Base-by-base conservation (phyloP, 2,888 invertebrate genomes). In the Leptopilina myrica region DNA sequence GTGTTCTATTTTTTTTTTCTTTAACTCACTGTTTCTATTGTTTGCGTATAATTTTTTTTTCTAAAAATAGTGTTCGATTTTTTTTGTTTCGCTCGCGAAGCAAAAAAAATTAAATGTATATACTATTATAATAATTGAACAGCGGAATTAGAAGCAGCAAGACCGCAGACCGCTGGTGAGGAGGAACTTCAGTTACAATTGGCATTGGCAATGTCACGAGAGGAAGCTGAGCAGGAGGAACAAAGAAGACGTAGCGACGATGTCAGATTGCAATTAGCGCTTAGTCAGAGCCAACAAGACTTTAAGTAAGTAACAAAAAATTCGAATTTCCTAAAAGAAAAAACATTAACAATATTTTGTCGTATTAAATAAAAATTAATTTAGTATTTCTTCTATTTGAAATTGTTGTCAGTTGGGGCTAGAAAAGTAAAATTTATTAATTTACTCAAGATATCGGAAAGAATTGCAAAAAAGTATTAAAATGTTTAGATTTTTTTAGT, bases 121-220 rank as follows among this genome's bases (percentile, higher is more conserved):
- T 20, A 20, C 20, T 20, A 20, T 20, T 20, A 20, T 20, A 20
- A 20, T 75, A 75, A 64, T 40, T 76, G 49, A 73, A 65, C 80
- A 90, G 93, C 94, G 78, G 98, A 98, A 87, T 93, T 98, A 86
- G 99, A 99, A 93, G 95, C 96, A 91, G 98, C 98, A 75, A 95
- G 99, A 79, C 99, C 99, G 5, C 96, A 98, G 87, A 99, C 99
- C 0, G 97, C 97, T 0, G 99, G 99, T 5, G 99, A 99, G 92
- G 99, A 99, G 92, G 99, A 99, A 92, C 93, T 99, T 84, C 99
- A 99, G 92, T 93, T 99, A 85, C 99, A 99, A 93, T 94, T 99
- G 89, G 99, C 99, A 73, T 94, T 99, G 90, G 99, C 99, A 78
- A 98, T 99, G 97, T 98, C 98, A 75, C 95, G 98, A 83, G 99